Base-by-base conservation (phyloP, 2,888 invertebrate genomes). In the Cephus nigrinus region DNA sequence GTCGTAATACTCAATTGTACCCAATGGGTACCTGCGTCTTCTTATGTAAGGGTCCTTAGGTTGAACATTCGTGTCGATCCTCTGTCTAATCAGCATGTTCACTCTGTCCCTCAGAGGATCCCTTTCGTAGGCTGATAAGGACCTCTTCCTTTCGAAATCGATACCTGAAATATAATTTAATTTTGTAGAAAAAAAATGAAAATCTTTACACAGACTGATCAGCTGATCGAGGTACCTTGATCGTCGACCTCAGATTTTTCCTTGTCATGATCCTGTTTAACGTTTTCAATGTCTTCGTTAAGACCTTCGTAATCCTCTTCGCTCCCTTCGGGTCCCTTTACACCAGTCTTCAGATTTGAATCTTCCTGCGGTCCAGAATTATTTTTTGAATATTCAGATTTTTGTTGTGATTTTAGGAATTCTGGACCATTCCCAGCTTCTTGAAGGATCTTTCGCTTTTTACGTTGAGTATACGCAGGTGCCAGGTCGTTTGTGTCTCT, bases 1-100 rank as follows among this genome's bases (percentile, higher is more conserved):
- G 83, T 88, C 88, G 78, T 88, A 88, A 79, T 88, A 88, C 35
- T 85, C 85, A n/a, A 88, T 83, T 15, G 82, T 80, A 55, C 74
- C 74, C 33, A 80, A 32, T 30, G 82, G 82, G 69, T 78, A 75
- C 11, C 83, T 82, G 68, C 78, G 80, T 40, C 71, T 80, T 73
- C 81, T 80, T 11, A 69, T 55, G 74, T 73, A 73, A 34, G 34
- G n/a, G 12, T 36, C 33, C 11, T 40, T 68, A 0, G 30, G 15
- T 12, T 73, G 76, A 23, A 69, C 75, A 35, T 78, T 83, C 69
- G 73, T 81, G 11, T 76, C 69, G 11, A 86, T 15, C 76, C 80
- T 85, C 35, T 84, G 73, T 31, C 77, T 77, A 78, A 86, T 85
- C 75, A 86, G 23, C 75, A 84, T 71, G n/a, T 86, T 78, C 69